These are phyloP conservation scores for Barbus barbus DNA, from an alignment of 2,113 vertebrate species.

Conservation along the genomic window DNA sequence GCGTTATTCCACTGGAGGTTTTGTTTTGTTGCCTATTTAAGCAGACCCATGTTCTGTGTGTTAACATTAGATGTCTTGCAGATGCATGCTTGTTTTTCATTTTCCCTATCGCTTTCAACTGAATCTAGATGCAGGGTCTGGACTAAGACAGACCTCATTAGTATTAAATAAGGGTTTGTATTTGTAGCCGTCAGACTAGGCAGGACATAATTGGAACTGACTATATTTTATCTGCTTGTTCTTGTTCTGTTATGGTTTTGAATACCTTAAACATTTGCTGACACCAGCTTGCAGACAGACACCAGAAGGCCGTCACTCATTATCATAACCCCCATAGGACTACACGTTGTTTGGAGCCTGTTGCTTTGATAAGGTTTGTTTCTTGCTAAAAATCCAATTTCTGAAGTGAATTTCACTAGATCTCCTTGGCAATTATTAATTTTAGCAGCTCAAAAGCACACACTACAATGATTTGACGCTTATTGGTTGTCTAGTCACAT, in stretches of 20 bases:
- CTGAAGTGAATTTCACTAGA: neutral
- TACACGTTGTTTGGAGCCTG: neutral
- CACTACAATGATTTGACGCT: neutral
- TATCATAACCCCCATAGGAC: neutral
- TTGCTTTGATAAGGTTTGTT: neutral
- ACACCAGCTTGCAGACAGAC: neutral
- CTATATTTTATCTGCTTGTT: slow-evolving; percentile 8
- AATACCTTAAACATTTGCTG: slow-evolving; percentile 17
- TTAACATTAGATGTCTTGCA: slow-evolving; percentile 20
- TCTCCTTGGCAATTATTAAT: neutral
- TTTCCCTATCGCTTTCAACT: neutral
- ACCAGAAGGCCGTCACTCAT: neutral
- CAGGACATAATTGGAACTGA: neutral
- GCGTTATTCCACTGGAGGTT: slow-evolving; percentile 7
- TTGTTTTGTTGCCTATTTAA: slow-evolving; percentile 14
- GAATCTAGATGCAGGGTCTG: slow-evolving; percentile 7
- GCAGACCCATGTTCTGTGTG: neutral
- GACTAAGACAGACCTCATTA: neutral
- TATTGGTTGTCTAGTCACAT: neutral
- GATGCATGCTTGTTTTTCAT: slow-evolving; percentile 30
- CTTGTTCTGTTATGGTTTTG: neutral
- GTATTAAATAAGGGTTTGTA: neutral
- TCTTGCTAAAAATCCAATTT: neutral
- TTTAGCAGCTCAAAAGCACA: neutral
- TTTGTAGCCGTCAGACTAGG: neutral